Conservation (phyloP, 2,113 vertebrate species). For the Sinocyclocheilus grahami region DNA sequence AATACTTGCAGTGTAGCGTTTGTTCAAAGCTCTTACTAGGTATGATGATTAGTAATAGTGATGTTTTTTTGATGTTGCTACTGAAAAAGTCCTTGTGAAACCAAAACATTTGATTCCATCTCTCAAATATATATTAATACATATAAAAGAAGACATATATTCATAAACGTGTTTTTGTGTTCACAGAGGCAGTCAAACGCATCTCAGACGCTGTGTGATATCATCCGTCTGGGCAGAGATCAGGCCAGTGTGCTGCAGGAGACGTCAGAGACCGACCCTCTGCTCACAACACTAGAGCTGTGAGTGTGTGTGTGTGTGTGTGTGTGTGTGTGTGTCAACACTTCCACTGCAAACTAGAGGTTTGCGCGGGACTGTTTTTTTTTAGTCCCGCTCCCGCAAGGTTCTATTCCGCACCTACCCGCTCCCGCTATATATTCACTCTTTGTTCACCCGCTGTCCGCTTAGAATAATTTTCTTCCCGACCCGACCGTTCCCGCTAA, state of each 20-base stretch:
- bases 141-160: not conserved
- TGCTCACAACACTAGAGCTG: slow-evolving; percentile 90
- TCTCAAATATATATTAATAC: not conserved
- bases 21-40: no score
- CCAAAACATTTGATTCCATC: not conserved
- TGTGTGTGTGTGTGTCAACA: no score
- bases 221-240: slow-evolving; percentile 91
- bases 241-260: slow-evolving; percentile 89
- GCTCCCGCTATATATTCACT: no score
- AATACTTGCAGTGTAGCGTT: not conserved
- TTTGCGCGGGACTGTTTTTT: no score
- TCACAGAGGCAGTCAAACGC: slow-evolving; percentile 94
- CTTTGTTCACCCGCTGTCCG: no score
- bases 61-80: not conserved
- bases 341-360: no score
- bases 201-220: slow-evolving; percentile 93
- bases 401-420: no score
- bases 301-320: slow-evolving; percentile 64
- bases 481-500: no score
- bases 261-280: slow-evolving; percentile 81
- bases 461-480: no score
- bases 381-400: no score
- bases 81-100: not conserved
- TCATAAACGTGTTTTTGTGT: slow-evolving; percentile 53
- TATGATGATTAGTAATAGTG: not conserved